A percentile compares a stretch with the other conserved stretches of the same genome.
Evolutionary conservation across 2,113 vertebrate genomes (phyloP).

Genomic region (Haemorhous mexicanus): DNA sequence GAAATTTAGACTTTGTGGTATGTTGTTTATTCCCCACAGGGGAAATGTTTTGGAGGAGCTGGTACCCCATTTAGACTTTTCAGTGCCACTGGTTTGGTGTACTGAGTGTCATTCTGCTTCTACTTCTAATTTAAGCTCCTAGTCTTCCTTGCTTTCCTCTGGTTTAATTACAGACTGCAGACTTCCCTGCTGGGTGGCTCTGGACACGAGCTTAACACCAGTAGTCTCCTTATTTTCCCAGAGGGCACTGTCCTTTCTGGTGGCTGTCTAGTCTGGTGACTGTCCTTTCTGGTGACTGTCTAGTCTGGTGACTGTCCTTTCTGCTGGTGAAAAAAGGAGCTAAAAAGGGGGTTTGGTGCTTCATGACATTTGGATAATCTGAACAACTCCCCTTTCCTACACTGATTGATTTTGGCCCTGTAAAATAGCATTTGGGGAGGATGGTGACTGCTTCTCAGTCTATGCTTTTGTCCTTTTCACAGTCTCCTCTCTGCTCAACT

Average conservation of each 20-base stretch:
- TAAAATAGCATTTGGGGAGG: background rate
- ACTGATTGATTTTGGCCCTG: background rate
- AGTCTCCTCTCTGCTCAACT: background rate
- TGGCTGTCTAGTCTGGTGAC: background rate
- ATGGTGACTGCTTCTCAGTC: background rate
- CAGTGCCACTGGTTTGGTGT: background rate
- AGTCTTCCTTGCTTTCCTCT: background rate
- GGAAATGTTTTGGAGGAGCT: background rate
- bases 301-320: background rate
- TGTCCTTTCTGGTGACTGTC: background rate
- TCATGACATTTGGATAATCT: background rate
- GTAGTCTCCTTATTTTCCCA: background rate
- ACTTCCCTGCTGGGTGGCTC: background rate
- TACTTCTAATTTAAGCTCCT: background rate
- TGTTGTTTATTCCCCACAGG: background rate
- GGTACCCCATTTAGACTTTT: background rate
- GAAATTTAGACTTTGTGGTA: conserved; percentile 7
- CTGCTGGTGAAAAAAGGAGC: background rate
- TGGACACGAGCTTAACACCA: background rate
- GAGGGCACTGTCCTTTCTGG: background rate
- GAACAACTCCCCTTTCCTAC: background rate
- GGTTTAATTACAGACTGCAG: background rate
- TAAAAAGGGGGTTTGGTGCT: rapidly evolving
- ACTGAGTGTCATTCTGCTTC: background rate
- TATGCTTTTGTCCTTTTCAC: background rate